These are phyloP conservation scores for Oscheius sp. DNA, from an alignment of 1,140 invertebrate species.

Conservation along the genomic window DNA sequence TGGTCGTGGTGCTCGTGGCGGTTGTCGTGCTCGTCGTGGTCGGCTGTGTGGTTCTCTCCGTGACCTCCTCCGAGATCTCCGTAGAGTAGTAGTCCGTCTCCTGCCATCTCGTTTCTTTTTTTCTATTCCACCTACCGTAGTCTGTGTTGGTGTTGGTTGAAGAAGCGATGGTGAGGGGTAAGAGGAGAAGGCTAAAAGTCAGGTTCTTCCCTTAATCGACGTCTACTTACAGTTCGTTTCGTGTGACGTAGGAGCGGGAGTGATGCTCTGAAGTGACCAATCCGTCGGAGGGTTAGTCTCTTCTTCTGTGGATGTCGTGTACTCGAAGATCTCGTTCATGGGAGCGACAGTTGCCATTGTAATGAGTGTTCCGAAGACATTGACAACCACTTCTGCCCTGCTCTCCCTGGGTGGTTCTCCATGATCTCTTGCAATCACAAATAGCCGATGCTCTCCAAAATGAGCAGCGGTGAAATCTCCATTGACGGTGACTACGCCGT, in stretches of 20 bases:
- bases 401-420: conserved; percentile 56
- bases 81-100: background rate
- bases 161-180: conserved; percentile 20
- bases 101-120: background rate
- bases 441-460: conserved; percentile 54
- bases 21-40: conserved; percentile 7
- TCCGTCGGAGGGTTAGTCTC: conserved; percentile 12
- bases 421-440: conserved; percentile 49
- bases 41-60: background rate
- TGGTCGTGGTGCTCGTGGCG: background rate
- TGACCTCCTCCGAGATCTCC: conserved; percentile 3
- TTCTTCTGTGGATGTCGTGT: conserved; percentile 24
- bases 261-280: conserved; percentile 10
- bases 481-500: conserved; percentile 48
- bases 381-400: conserved; percentile 40
- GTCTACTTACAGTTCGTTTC: background rate
- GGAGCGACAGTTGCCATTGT: conserved; percentile 34
- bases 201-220: background rate
- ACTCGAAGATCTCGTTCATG: conserved; percentile 32
- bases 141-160: background rate
- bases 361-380: conserved; percentile 38
- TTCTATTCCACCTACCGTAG: background rate
- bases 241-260: background rate
- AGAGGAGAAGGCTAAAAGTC: conserved; percentile 16
- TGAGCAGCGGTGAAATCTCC: conserved; percentile 53